Conservation (phyloP, 2,888 invertebrate genomes). For the Oxyteleia sp. region DNA sequence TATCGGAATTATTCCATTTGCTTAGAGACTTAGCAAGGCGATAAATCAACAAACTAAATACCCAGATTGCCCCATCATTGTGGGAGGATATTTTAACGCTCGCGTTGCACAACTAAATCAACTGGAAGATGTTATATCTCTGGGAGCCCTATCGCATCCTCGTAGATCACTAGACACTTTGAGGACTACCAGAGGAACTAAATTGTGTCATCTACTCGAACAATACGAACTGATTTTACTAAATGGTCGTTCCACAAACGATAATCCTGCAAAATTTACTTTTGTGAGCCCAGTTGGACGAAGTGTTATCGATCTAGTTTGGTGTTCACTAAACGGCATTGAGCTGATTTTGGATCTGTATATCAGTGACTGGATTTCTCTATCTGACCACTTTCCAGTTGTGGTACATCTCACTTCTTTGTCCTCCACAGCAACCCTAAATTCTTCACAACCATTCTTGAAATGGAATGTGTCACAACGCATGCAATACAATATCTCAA, state of each 20-base stretch:
- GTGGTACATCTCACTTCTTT: background rate
- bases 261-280: slow-evolving; percentile 14
- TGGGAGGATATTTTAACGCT: no score
- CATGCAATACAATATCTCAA: no score
- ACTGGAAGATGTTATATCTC: no score
- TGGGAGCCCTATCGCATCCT: no score
- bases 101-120: no score
- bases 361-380: background rate
- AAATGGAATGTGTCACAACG: background rate
- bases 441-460: no score
- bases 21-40: no score
- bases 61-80: no score
- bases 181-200: no score
- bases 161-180: no score
- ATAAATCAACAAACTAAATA: no score
- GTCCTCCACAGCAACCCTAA: background rate
- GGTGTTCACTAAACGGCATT: slow-evolving; percentile 3
- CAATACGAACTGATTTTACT: background rate
- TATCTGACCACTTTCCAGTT: slow-evolving; percentile 11
- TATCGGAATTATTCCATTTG: no score
- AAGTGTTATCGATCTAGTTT: slow-evolving; percentile 17
- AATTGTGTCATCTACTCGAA: background rate
- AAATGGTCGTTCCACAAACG: slow-evolving; percentile 6
- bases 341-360: background rate
- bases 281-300: background rate